These are phyloP conservation scores for Chrysogorgia sp. DNA, from an alignment of 92 coral and sea anemone species.

Conservation along the genomic window DNA sequence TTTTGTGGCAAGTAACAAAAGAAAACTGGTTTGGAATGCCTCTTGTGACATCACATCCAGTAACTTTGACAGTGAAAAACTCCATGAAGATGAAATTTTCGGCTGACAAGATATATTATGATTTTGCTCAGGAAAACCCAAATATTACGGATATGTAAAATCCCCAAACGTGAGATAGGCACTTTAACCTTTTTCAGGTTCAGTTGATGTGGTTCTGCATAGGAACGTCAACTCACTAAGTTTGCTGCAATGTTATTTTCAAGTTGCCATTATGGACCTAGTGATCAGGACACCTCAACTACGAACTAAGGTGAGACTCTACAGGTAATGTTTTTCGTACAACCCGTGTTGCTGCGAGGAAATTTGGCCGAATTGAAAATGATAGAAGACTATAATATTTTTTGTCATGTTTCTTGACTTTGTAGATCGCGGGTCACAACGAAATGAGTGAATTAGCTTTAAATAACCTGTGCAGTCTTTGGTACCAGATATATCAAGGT, in stretches of 20 bases:
- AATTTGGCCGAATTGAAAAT: too few species aligned
- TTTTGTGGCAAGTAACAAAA: too few species aligned
- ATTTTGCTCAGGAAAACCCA: too few species aligned
- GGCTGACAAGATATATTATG: too few species aligned
- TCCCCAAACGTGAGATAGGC: too few species aligned
- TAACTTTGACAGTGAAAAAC: too few species aligned
- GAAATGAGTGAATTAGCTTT: conserved; percentile 38
- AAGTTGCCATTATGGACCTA: conserved; percentile 75
- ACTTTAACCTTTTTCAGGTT: conserved; percentile 69
- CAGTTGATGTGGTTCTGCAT: conserved; percentile 77
- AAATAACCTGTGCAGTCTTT: conserved; percentile 23
- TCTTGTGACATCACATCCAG: too few species aligned
- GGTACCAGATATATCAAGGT: conserved; percentile 24
- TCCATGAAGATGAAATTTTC: too few species aligned
- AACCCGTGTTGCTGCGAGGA: too few species aligned
- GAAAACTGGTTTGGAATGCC: too few species aligned
- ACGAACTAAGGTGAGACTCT: conserved; percentile 22
- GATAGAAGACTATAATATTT: too few species aligned
- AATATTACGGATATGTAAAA: too few species aligned
- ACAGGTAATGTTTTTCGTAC: neutral
- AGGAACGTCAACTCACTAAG: conserved; percentile 65
- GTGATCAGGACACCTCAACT: conserved; percentile 64
- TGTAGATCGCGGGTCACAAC: conserved; percentile 3
- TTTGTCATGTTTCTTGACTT: neutral
- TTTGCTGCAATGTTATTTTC: conserved; percentile 85